These are phyloP conservation scores for Gandaritis pyraliata DNA, from an alignment of 2,888 invertebrate genomes.

Conservation along the genomic window DNA sequence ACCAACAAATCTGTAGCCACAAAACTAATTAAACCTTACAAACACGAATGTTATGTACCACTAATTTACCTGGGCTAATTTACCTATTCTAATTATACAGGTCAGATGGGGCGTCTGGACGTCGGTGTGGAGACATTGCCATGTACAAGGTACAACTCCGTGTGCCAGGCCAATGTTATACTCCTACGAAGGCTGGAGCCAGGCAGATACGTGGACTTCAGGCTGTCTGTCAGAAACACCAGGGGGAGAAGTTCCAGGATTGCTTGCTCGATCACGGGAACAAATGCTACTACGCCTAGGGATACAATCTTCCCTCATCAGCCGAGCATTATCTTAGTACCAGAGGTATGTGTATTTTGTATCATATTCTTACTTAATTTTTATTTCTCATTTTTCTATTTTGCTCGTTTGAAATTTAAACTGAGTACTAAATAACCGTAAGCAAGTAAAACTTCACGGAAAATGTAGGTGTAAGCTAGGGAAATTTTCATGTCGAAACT, in stretches of 20 bases:
- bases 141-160: constrained; percentile 93
- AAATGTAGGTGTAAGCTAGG: too few relatives aligned
- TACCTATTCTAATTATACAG: constrained; percentile 51
- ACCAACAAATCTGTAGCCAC: constrained; percentile 17
- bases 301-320: constrained; percentile 93
- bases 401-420: background rate
- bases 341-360: constrained; percentile 84
- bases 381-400: background rate
- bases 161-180: constrained; percentile 95
- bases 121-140: constrained; percentile 92
- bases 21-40: constrained; percentile 24
- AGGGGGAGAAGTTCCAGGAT: constrained; percentile 90
- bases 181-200: constrained; percentile 90
- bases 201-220: constrained; percentile 93
- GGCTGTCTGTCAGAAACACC: constrained; percentile 89
- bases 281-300: constrained; percentile 93
- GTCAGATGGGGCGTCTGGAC: constrained; percentile 89
- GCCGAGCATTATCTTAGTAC: constrained; percentile 89
- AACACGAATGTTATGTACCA: constrained; percentile 10
- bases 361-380: background rate
- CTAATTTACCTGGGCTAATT: constrained; percentile 26
- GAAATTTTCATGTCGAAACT: too few relatives aligned
- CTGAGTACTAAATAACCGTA: too few relatives aligned
- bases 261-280: constrained; percentile 92
- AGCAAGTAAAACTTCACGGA: too few relatives aligned